Percentiles rank a stretch among this genome's conserved stretches.
Evolutionary conservation across 1,140 invertebrate species (phyloP).

Genomic region (Drosophila aff.): DNA sequence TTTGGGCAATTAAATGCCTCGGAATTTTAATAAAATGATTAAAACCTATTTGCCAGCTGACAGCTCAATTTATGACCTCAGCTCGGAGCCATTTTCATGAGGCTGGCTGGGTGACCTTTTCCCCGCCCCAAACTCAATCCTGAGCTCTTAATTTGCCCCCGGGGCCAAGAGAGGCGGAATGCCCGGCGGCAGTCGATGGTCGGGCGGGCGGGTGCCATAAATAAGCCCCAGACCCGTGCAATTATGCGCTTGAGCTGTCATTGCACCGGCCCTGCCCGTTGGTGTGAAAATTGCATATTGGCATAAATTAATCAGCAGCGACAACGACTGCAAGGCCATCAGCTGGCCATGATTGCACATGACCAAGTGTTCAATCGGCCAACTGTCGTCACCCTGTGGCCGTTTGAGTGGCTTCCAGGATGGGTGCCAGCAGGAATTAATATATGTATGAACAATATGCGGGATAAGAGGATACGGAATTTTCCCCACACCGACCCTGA

Average conservation of each 20-base stretch:
- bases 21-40: slow-evolving; percentile 71
- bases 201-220: slow-evolving; percentile 46
- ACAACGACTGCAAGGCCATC: slow-evolving; percentile 54
- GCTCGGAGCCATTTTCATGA: slow-evolving; percentile 57
- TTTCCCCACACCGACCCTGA: slow-evolving; percentile 2
- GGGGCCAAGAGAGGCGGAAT: slow-evolving; percentile 8
- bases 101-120: slow-evolving; percentile 31
- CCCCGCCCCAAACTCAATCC: background rate
- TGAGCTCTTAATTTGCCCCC: slow-evolving; percentile 41
- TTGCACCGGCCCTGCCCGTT: slow-evolving; percentile 67
- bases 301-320: slow-evolving; percentile 78
- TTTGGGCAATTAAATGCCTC: slow-evolving; percentile 51
- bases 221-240: slow-evolving; percentile 68
- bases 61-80: slow-evolving; percentile 74
- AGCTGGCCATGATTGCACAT: slow-evolving; percentile 64
- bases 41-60: slow-evolving; percentile 76
- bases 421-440: slow-evolving; percentile 29
- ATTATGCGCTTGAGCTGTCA: slow-evolving; percentile 80
- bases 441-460: slow-evolving; percentile 15
- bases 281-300: slow-evolving; percentile 83
- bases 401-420: slow-evolving; percentile 1
- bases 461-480: slow-evolving; percentile 22
- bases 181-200: slow-evolving; percentile 24
- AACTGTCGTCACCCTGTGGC: slow-evolving; percentile 26
- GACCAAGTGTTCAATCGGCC: slow-evolving; percentile 45